Base-by-base conservation (phyloP, 2,797 vertebrate genomes). In the Coreius guichenoti region DNA sequence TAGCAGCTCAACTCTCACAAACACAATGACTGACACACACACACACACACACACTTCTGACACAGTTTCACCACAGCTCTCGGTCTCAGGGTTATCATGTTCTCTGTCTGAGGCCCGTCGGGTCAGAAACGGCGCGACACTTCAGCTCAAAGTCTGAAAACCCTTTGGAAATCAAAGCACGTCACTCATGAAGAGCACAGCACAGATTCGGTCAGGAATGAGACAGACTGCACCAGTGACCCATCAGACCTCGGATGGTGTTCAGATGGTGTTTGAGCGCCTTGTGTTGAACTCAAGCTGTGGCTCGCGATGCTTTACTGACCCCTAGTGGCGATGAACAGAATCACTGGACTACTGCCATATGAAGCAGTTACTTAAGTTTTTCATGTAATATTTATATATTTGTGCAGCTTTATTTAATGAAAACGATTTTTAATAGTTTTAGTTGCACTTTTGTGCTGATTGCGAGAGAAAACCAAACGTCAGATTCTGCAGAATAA, bases 21-120 rank as follows among this genome's bases (percentile, higher is more conserved):
- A 72, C 76, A 86, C 85, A 86, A 80, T 78, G 49, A 80, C 14
- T 47, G 45, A 72, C n/a, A 29, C 73, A 73, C 65, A 76, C 36
- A 58, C n/a, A 63, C n/a, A 26, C 61, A 29, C 61, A 29, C 54
- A 12, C 54, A 12, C 21, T 2, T 7, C 31, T 54, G 51, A 43
- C 54, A 65, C 51, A 70, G 58, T 63, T 63, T 63, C 49, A 36
- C 61, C n/a, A 9, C 36, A 45, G 56, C 51, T 45, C 36, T 79
- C 36, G 8, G 36, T 79, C 39, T 79, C 39, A 79, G 76, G 76
- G 76, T 79, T 65, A 79, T 79, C 56, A 31, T 63, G 36, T 79
- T 65, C 12, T 61, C 76, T 21, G 36, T 78, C 76, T 78, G 75
- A 39, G 54, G 51, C 49, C 29, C 19, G 0, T 23, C 8, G 21